Conservation (phyloP, 2,888 invertebrate species). For the Caenorhabditis auriculariae region DNA sequence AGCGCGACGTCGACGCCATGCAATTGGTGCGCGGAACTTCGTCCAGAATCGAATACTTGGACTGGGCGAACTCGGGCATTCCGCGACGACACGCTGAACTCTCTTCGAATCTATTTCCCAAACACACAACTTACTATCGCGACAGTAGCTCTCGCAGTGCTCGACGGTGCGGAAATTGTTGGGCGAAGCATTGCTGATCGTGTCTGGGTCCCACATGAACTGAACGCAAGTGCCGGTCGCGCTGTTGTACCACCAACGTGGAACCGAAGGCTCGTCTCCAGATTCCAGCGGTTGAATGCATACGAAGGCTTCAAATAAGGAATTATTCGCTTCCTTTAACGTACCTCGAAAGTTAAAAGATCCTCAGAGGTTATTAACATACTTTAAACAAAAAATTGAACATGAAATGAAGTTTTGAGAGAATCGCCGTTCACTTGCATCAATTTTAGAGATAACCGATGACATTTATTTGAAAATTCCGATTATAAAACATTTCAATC, state of each 20-base stretch:
- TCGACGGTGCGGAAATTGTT: slow-evolving; percentile 58
- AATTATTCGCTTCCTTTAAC: too few species aligned
- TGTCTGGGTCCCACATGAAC: slow-evolving; percentile 59
- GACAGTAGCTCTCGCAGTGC: slow-evolving; percentile 56
- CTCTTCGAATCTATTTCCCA: neutral
- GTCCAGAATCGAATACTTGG: slow-evolving; percentile 48
- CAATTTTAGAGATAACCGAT: too few species aligned
- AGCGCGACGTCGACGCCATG: slow-evolving; percentile 42
- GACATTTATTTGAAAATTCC: too few species aligned
- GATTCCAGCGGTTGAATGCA: slow-evolving; percentile 57
- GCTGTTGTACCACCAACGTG: slow-evolving; percentile 60
- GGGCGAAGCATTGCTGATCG: slow-evolving; percentile 52
- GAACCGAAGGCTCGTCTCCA: slow-evolving; percentile 56
- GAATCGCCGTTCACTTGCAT: too few species aligned
- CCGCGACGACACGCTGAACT: slow-evolving; percentile 53
- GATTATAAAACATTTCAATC: too few species aligned
- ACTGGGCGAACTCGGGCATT: slow-evolving; percentile 41
- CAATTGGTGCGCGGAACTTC: slow-evolving; percentile 55
- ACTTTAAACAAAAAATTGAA: too few species aligned
- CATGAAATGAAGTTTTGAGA: too few species aligned
- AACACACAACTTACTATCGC: slow-evolving; percentile 41
- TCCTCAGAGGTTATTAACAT: neutral
- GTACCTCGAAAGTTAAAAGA: too few species aligned
- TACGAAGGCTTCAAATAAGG: slow-evolving; percentile 42
- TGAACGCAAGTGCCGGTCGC: slow-evolving; percentile 58